These are phyloP conservation scores for Mamestra configurata DNA, from an alignment of 1,140 invertebrate genomes.

Conservation along the genomic window DNA sequence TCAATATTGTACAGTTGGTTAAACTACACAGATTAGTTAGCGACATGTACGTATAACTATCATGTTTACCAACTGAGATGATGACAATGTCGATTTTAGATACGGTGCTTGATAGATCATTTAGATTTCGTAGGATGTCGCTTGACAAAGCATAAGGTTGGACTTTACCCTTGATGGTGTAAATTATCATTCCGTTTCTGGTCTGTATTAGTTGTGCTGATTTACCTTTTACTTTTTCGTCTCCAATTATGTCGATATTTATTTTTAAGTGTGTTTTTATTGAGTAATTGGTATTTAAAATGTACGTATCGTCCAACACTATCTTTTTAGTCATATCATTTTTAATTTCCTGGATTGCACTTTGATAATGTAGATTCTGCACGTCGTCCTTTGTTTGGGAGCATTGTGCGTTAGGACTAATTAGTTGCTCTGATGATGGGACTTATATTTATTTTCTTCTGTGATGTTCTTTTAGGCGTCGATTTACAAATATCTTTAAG, in stretches of 20 bases:
- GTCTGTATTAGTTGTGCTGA: neutral
- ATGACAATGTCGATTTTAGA: neutral
- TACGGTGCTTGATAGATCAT: neutral
- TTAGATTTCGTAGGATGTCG: neutral
- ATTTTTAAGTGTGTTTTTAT: neutral
- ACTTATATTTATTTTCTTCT: neutral
- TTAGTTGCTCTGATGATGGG: neutral
- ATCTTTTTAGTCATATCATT: neutral
- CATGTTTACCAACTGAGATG: neutral
- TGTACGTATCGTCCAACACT: neutral
- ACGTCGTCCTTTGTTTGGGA: neutral
- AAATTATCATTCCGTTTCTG: neutral
- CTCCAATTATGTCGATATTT: neutral
- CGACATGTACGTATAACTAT: neutral
- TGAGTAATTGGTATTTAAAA: neutral
- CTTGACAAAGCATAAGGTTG: neutral
- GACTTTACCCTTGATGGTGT: neutral
- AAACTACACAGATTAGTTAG: neutral
- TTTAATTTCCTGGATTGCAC: neutral
- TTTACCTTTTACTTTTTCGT: neutral
- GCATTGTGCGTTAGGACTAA: neutral
- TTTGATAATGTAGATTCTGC: neutral
- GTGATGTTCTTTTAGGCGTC: neutral
- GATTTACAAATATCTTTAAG: slow-evolving; percentile 10
- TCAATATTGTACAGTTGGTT: no score